Evolutionary conservation across 1,140 invertebrate species (phyloP), one percentile per base, ranked within the genome.

Genomic region (Cyclina sinensis): DNA sequence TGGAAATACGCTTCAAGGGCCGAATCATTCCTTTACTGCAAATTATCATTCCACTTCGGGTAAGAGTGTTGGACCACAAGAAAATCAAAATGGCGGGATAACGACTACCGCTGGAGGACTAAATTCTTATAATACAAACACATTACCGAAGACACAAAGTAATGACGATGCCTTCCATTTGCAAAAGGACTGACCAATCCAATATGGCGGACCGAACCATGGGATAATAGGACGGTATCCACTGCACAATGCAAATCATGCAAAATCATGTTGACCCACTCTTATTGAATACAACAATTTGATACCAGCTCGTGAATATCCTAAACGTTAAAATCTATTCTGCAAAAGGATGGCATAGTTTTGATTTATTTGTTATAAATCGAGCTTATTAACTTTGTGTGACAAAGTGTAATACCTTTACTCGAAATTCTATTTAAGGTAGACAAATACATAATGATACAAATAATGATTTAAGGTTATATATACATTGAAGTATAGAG

Each of bases 281-380:
- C 90, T 4, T 92, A 92, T 57, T 73, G 91, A 86, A 92, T 92
- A 54, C 91, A 92, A 39, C 91, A 92, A 46, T 92, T 92, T 68
- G 91, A 92, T 68, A 92, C 91, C 14, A 92, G 90, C 21, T 90
- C 91, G 11, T 92, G 73, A 91, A n/a, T n/a, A 62, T 1, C 21
- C 18, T 7, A 9, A 27, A 11, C 7, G 57, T 62, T 43, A 43
- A 43, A 14, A 43, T 43, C 4, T 43, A 43, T 7, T 43, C 43
- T 43, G 43, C 43, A 43, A 7, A 7, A 7, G n/a, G n/a, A 43
- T 43, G 4, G 14, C 43, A 14, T 43, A 14, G 4, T 43, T 43
- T 43, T 43, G 14, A 7, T 43, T 14, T 43, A 43, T 43, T 43
- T 43, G 43, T 43, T 43, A 14, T 43, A 43, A 43, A 43, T 7